Evolutionary conservation across 2,113 vertebrate genomes (phyloP).

Genomic region (Zosterops hypoxanthus): DNA sequence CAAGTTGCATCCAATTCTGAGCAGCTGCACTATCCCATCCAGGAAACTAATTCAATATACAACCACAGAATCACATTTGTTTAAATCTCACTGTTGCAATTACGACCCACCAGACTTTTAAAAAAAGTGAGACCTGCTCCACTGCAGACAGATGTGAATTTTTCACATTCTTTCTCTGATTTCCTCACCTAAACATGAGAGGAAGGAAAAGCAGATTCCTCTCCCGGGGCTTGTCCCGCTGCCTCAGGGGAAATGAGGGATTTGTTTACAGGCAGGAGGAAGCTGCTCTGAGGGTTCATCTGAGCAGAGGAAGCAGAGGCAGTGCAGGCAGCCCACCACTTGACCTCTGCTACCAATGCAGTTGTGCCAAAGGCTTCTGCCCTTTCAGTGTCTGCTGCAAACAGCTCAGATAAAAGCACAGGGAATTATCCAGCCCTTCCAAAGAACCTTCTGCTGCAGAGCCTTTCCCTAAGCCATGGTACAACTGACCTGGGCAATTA

Average conservation of each 20-base stretch:
- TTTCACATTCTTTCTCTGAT: neutral
- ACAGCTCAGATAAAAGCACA: neutral
- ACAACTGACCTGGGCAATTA: neutral
- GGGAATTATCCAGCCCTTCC: neutral
- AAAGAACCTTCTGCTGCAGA: neutral
- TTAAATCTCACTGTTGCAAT: neutral
- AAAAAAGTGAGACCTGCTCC: neutral
- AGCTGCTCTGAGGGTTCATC: neutral
- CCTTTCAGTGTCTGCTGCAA: neutral
- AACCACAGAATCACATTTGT: neutral
- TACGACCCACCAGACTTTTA: neutral
- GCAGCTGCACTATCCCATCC: neutral
- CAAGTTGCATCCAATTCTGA: neutral
- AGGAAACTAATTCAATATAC: neutral
- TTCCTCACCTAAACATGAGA: neutral
- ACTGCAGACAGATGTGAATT: neutral
- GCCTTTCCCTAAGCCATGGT: neutral
- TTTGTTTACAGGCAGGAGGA: slow-evolving; percentile 36
- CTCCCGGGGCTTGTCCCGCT: neutral
- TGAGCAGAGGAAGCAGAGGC: slow-evolving; percentile 6
- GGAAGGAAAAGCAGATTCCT: slow-evolving; percentile 30
- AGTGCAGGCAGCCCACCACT: neutral
- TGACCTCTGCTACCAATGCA: slow-evolving; percentile 1
- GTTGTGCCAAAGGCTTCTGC: neutral
- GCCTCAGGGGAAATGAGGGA: neutral